Percentiles rank a stretch among this genome's conserved stretches.
Evolutionary conservation across 1,140 invertebrate species (phyloP).

Genomic region (Pogonomyrmex barbatus): DNA sequence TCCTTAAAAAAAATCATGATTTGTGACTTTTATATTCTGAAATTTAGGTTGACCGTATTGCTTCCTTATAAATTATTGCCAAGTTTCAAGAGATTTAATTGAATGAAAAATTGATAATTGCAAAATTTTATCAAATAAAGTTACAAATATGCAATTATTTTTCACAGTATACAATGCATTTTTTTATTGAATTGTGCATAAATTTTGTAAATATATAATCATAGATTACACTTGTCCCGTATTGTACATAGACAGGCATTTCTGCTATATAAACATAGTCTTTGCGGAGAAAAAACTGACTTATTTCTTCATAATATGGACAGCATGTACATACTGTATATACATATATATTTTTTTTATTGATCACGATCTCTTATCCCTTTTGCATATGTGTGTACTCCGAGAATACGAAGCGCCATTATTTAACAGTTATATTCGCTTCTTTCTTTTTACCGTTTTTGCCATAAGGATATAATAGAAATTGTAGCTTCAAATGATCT

Average conservation of each 20-base stretch:
- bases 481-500: constrained; percentile 19
- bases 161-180: constrained; percentile 1
- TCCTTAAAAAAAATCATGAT: constrained; percentile 1
- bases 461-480: constrained; percentile 5
- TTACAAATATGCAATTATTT: constrained; percentile 15
- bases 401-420: constrained; percentile 27
- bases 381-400: constrained; percentile 50
- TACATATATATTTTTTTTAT: constrained; percentile 76
- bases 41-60: neutral
- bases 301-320: constrained; percentile 9
- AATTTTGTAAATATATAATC: constrained; percentile 49
- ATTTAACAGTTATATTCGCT: constrained; percentile 36
- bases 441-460: constrained; percentile 24
- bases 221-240: constrained; percentile 58
- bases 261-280: constrained; percentile 5
- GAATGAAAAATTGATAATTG: constrained; percentile 14
- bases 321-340: constrained; percentile 37
- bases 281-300: constrained; percentile 6
- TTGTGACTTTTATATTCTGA: constrained; percentile 28
- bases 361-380: constrained; percentile 72
- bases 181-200: constrained; percentile 53
- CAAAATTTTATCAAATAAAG: neutral
- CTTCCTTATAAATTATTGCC: constrained; percentile 20
- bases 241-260: constrained; percentile 62
- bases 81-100: neutral